phyloP scores from a whole-genome alignment of 2,888 invertebrate species.

The Pammene aurita region DNA sequence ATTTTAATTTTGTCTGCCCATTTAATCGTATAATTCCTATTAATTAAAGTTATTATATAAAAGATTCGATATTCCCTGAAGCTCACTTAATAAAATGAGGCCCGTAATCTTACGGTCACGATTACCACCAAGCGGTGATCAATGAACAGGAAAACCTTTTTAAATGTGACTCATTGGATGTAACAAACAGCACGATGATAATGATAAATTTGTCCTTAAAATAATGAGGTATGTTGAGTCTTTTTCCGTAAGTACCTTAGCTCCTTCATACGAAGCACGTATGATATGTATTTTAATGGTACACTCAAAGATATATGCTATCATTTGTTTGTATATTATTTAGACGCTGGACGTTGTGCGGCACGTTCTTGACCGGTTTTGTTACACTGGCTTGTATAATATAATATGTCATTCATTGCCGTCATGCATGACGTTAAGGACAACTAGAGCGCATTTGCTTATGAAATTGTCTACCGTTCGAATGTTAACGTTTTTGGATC shows the following conservation, averaged over 20 bases:
- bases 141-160: conserved; percentile 36
- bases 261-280: not conserved
- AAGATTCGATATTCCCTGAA: too few relatives aligned
- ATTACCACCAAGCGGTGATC: conserved; percentile 12
- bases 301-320: too few relatives aligned
- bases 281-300: not conserved
- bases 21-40: too few relatives aligned
- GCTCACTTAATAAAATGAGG: not conserved
- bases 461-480: not conserved
- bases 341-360: too few relatives aligned
- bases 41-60: too few relatives aligned
- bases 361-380: not conserved
- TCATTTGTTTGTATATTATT: too few relatives aligned
- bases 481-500: too few relatives aligned
- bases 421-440: not conserved
- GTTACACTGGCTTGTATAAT: not conserved
- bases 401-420: not conserved
- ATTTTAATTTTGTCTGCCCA: too few relatives aligned
- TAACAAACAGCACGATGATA: not conserved
- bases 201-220: conserved; percentile 3
- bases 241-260: not conserved
- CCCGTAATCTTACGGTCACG: conserved; percentile 20
- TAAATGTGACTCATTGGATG: conserved; percentile 28
- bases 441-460: not conserved
- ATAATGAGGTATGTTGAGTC: not conserved